phyloP scores from a whole-genome alignment of 2,888 invertebrate genomes.

The Drosophila paucipuncta region DNA sequence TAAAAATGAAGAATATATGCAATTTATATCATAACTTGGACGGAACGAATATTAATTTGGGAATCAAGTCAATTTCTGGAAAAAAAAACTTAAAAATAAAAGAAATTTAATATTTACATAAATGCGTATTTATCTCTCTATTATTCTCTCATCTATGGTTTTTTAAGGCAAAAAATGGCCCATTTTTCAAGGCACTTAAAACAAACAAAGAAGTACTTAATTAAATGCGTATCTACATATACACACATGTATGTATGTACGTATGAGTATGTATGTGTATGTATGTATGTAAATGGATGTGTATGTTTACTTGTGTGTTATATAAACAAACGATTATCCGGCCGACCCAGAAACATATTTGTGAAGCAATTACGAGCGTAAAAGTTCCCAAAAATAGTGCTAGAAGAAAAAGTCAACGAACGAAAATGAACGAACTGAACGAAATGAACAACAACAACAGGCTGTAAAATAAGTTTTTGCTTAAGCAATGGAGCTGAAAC shows the following conservation, averaged over 20 bases:
- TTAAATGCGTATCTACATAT: background rate
- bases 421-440: slow-evolving; percentile 5
- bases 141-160: background rate
- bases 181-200: slow-evolving; percentile 24
- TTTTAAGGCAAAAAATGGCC: slow-evolving; percentile 23
- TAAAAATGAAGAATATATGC: background rate
- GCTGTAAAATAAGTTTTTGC: slow-evolving; percentile 35
- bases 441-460: slow-evolving; percentile 26
- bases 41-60: too few relatives aligned
- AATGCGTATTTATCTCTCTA: too few relatives aligned
- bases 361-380: slow-evolving; percentile 11
- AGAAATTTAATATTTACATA: background rate
- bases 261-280: slow-evolving; percentile 1
- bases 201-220: slow-evolving; percentile 18
- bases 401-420: slow-evolving; percentile 15
- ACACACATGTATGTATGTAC: background rate
- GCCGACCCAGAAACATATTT: slow-evolving; percentile 61
- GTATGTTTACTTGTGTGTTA: slow-evolving; percentile 17
- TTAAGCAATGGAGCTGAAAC: slow-evolving; percentile 30
- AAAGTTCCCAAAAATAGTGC: slow-evolving; percentile 23
- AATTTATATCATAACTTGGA: background rate
- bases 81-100: background rate
- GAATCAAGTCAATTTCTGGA: background rate
- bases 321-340: slow-evolving; percentile 63
- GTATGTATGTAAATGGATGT: background rate